These are phyloP conservation scores for Capitella teleta DNA, from an alignment of 1,140 invertebrate genomes.

Conservation along the genomic window DNA sequence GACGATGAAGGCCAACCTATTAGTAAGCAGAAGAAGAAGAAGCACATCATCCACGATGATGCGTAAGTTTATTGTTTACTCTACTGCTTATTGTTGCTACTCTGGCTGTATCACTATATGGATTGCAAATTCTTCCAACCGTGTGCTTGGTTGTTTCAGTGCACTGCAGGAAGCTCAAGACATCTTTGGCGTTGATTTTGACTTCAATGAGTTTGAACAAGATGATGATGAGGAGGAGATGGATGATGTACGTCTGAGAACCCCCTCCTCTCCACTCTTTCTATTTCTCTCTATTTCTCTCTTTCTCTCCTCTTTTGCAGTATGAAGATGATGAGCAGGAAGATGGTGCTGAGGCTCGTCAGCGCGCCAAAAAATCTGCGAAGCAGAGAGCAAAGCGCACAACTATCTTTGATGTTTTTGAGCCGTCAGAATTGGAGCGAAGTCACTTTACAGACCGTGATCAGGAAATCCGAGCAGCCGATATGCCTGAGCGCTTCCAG, in stretches of 20 bases:
- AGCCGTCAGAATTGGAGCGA: conserved; percentile 90
- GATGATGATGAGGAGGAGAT: conserved; percentile 62
- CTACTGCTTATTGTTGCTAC: neutral
- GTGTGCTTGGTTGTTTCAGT: conserved; percentile 39
- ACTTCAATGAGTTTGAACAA: conserved; percentile 88
- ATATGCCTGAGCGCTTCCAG: conserved; percentile 61
- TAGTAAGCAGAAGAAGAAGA: conserved; percentile 69
- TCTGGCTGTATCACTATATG: neutral
- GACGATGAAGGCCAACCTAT: conserved; percentile 90
- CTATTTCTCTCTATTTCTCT: neutral
- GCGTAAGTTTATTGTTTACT: conserved; percentile 55
- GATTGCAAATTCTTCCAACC: neutral
- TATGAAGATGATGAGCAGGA: conserved; percentile 45
- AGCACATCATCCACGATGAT: conserved; percentile 68
- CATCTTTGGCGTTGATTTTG: conserved; percentile 96
- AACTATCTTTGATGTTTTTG: conserved; percentile 75
- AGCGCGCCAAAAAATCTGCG: conserved; percentile 58
- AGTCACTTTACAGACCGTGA: conserved; percentile 91
- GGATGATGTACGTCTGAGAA: conserved; percentile 17
- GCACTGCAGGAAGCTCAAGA: conserved; percentile 96
- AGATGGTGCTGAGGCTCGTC: conserved; percentile 36
- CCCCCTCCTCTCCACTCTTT: no score
- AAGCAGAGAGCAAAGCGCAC: conserved; percentile 69
- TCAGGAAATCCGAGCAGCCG: conserved; percentile 59
- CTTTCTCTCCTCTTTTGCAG: conserved; percentile 15